Conservation (phyloP, 1,140 invertebrate species). For the Orchesella cincta region DNA sequence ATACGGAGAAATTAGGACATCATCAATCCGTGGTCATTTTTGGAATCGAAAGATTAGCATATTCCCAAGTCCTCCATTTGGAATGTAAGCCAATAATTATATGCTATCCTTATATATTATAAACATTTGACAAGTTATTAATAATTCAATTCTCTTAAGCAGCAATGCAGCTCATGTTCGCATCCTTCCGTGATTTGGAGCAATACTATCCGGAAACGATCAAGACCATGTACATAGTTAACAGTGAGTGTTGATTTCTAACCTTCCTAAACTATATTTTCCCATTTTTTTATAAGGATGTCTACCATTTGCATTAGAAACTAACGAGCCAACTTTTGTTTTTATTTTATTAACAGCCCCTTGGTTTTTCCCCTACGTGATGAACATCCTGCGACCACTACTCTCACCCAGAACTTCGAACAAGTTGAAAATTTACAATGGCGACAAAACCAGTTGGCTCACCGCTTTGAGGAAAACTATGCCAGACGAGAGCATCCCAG, state of each 20-base stretch:
- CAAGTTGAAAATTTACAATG: slow-evolving; percentile 35
- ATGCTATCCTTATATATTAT: background rate
- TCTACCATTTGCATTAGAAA: too few relatives aligned
- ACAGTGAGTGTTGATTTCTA: slow-evolving; percentile 24
- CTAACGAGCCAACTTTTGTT: too few relatives aligned
- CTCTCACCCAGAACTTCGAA: slow-evolving; percentile 19
- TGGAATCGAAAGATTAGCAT: slow-evolving; percentile 27
- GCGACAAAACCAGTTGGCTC: slow-evolving; percentile 29
- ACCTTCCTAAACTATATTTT: too few relatives aligned
- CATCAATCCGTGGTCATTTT: slow-evolving; percentile 34
- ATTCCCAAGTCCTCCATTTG: slow-evolving; percentile 31
- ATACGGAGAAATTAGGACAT: slow-evolving; percentile 8
- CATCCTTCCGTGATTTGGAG: slow-evolving; percentile 19
- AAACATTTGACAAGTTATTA: background rate
- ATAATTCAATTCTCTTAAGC: slow-evolving; percentile 10
- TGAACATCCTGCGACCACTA: slow-evolving; percentile 16
- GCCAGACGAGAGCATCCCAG: slow-evolving; percentile 24
- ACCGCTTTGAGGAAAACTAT: slow-evolving; percentile 14
- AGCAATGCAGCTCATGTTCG: slow-evolving; percentile 31
- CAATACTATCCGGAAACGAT: slow-evolving; percentile 32
- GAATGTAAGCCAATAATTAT: slow-evolving; percentile 23
- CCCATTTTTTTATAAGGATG: too few relatives aligned
- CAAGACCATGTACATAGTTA: slow-evolving; percentile 29
- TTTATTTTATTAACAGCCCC: slow-evolving; percentile 9
- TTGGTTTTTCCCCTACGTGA: slow-evolving; percentile 24